A percentile compares a stretch with the other conserved stretches of the same genome.
These are phyloP conservation scores for Paraescarpia echinospica DNA, from an alignment of 1,140 invertebrate species.

Conservation along the genomic window DNA sequence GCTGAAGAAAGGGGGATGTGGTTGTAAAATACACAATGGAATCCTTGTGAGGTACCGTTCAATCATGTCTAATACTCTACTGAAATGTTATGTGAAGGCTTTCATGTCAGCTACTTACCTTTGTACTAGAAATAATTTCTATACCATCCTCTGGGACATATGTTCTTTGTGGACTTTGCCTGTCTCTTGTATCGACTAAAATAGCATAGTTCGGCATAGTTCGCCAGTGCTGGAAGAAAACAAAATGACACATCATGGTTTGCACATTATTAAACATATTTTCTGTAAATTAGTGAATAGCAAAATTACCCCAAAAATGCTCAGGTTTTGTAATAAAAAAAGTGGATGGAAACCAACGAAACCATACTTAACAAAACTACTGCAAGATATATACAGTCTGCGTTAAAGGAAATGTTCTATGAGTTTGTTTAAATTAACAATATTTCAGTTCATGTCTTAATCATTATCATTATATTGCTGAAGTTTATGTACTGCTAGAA, in stretches of 20 bases:
- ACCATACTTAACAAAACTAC: not conserved
- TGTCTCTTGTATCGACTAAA: slow-evolving; percentile 56
- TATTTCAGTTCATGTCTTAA: too few relatives aligned
- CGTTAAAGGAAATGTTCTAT: too few relatives aligned
- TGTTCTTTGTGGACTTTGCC: slow-evolving; percentile 50
- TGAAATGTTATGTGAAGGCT: not conserved
- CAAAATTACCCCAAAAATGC: not conserved
- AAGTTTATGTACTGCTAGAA: too few relatives aligned
- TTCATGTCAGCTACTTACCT: slow-evolving; percentile 34
- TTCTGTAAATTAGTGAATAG: not conserved
- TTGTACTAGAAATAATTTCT: slow-evolving; percentile 45
- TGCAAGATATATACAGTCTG: too few relatives aligned
- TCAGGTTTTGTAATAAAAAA: not conserved
- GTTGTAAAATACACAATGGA: too few relatives aligned
- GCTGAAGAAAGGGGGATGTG: too few relatives aligned
- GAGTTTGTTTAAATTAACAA: too few relatives aligned
- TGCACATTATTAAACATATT: not conserved
- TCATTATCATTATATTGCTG: too few relatives aligned
- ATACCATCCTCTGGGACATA: slow-evolving; percentile 60
- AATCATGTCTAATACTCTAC: too few relatives aligned
- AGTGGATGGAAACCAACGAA: slow-evolving; percentile 1
- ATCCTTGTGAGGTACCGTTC: too few relatives aligned
- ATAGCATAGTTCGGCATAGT: slow-evolving; percentile 58
- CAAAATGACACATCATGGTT: not conserved
- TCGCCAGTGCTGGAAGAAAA: slow-evolving; percentile 47